Percentiles rank a stretch among this genome's conserved stretches.
These are phyloP conservation scores for Procambarus virginalis DNA, from an alignment of 1,140 invertebrate species.

Conservation along the genomic window DNA sequence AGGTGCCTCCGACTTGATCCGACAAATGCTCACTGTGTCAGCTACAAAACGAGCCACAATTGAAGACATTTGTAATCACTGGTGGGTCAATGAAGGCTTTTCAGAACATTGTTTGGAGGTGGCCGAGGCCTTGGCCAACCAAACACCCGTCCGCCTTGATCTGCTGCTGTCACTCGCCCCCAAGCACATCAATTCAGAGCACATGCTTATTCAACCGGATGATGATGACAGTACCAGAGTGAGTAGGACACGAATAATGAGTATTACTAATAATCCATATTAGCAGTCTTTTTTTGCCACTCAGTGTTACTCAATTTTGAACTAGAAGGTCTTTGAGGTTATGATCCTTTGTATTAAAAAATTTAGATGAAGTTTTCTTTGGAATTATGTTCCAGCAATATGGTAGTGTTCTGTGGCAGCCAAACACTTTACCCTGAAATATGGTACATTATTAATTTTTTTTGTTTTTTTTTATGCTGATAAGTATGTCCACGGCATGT, in stretches of 20 bases:
- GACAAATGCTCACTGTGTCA: slow-evolving; percentile 94
- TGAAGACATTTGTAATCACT: slow-evolving; percentile 93
- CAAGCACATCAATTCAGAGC: slow-evolving; percentile 72
- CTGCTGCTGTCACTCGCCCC: slow-evolving; percentile 89
- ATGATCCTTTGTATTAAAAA: background rate
- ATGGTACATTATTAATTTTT: too few species aligned
- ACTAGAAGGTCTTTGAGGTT: background rate
- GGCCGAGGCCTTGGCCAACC: slow-evolving; percentile 90
- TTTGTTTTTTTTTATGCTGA: too few species aligned
- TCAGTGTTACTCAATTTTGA: slow-evolving; percentile 1
- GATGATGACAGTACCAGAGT: slow-evolving; percentile 67
- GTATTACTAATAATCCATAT: background rate
- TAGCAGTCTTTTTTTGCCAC: background rate
- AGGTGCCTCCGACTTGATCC: slow-evolving; percentile 95
- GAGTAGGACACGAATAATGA: background rate
- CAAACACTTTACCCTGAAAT: too few species aligned
- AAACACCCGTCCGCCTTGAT: slow-evolving; percentile 91
- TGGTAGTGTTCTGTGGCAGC: background rate
- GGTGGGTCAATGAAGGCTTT: slow-evolving; percentile 92
- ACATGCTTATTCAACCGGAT: slow-evolving; percentile 70
- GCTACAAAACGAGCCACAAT: slow-evolving; percentile 92
- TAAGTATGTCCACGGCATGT: too few species aligned
- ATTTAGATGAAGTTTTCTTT: background rate
- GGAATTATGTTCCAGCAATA: background rate
- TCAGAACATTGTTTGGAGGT: slow-evolving; percentile 87